These are phyloP conservation scores for Rhinolophus ferrumequinum DNA, from an alignment of 2,113 vertebrate genomes.

Conservation along the genomic window DNA sequence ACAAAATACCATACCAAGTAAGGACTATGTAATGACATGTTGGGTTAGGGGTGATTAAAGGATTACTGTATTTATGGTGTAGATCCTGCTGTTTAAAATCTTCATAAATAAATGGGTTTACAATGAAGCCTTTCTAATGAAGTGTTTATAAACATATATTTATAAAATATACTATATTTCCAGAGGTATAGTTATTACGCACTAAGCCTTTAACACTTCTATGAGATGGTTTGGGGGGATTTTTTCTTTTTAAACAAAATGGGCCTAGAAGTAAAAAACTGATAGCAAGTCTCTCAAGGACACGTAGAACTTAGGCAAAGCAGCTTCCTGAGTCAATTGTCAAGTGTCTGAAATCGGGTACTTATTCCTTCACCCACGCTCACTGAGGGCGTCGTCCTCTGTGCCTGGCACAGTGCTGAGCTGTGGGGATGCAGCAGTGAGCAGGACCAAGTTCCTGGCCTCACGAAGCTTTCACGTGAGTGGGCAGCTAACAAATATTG, in stretches of 20 bases:
- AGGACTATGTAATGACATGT: background rate
- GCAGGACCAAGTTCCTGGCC: background rate
- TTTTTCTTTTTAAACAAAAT: slow-evolving; percentile 30
- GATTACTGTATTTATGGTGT: slow-evolving; percentile 28
- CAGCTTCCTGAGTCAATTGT: background rate
- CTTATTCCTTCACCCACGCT: background rate
- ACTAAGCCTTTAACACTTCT: slow-evolving; percentile 26
- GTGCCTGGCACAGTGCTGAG: background rate
- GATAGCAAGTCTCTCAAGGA: background rate
- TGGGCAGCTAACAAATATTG: background rate
- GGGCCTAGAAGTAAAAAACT: background rate
- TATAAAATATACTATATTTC: slow-evolving; percentile 40
- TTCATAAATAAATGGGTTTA: slow-evolving; percentile 63
- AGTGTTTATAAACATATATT: slow-evolving; percentile 51
- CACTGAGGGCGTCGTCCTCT: background rate
- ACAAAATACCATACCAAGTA: background rate
- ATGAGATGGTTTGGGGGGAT: background rate
- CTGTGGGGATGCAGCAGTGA: background rate
- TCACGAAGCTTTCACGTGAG: background rate
- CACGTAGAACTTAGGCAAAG: background rate
- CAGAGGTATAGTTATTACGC: background rate
- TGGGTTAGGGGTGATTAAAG: background rate
- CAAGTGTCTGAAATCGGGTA: background rate
- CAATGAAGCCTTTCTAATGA: slow-evolving; percentile 38
- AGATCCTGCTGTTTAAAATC: slow-evolving; percentile 29